Percentiles rank a stretch among this genome's conserved stretches.
These are phyloP conservation scores for Nicator chloris DNA, from an alignment of 2,113 vertebrate species.

Conservation along the genomic window DNA sequence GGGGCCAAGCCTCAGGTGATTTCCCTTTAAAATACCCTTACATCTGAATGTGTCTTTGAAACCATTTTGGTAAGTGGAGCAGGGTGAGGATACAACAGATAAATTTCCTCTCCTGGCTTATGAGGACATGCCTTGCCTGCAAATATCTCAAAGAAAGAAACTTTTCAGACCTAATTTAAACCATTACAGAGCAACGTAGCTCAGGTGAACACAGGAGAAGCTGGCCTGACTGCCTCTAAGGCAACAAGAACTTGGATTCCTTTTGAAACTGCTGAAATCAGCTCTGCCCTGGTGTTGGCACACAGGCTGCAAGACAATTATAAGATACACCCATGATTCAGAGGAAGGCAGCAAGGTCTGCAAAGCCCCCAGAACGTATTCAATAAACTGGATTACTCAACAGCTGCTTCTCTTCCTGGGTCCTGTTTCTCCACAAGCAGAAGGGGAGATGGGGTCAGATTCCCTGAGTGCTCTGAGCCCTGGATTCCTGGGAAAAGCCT, in stretches of 20 bases:
- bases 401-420: accelerated
- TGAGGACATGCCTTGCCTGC: not conserved
- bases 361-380: not conserved
- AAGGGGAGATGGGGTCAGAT: not conserved
- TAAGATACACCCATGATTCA: not conserved
- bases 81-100: not conserved
- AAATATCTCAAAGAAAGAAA: not conserved
- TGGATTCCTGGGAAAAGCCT: not conserved
- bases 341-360: not conserved
- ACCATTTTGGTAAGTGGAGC: not conserved
- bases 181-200: not conserved
- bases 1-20: not conserved
- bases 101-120: not conserved
- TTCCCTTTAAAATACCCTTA: not conserved
- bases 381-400: not conserved
- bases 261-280: not conserved
- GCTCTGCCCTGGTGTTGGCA: not conserved
- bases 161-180: not conserved
- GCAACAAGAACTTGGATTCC: not conserved
- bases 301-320: not conserved
- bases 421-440: not conserved
- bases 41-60: not conserved
- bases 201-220: not conserved
- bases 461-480: not conserved
- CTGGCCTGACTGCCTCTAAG: not conserved